These are phyloP conservation scores for Eupithecia subfuscata DNA, from an alignment of 2,888 invertebrate species.

Conservation along the genomic window DNA sequence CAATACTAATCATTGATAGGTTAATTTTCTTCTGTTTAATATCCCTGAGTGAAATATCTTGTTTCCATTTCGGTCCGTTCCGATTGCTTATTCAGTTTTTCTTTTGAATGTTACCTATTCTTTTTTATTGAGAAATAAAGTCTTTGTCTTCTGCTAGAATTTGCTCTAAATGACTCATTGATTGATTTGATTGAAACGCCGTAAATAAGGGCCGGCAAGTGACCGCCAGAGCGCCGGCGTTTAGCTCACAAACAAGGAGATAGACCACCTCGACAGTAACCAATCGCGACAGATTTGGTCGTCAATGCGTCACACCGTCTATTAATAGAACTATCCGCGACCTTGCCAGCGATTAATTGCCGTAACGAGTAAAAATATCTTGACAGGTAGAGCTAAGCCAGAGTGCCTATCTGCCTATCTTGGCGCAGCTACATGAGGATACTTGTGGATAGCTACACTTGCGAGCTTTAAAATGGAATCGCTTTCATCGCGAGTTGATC, in stretches of 20 bases:
- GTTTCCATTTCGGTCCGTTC: neutral
- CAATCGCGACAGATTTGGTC: slow-evolving; percentile 58
- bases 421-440: neutral
- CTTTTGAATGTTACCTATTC: neutral
- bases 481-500: too few relatives aligned
- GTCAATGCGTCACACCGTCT: slow-evolving; percentile 50
- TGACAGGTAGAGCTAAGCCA: neutral
- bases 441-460: neutral
- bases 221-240: slow-evolving; percentile 61
- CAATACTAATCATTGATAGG: neutral
- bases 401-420: neutral
- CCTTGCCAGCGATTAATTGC: slow-evolving; percentile 66
- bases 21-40: neutral
- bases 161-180: neutral
- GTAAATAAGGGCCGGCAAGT: slow-evolving; percentile 60
- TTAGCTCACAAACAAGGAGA: slow-evolving; percentile 65
- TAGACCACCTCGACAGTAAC: slow-evolving; percentile 51
- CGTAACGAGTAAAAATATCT: slow-evolving; percentile 44
- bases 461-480: too few relatives aligned
- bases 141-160: neutral
- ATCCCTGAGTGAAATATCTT: neutral
- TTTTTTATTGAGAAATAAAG: neutral
- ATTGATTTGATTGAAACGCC: neutral
- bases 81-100: neutral
- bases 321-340: slow-evolving; percentile 50